phyloP scores from a whole-genome alignment of 2,797 vertebrate genomes.

The Mus spretus region DNA sequence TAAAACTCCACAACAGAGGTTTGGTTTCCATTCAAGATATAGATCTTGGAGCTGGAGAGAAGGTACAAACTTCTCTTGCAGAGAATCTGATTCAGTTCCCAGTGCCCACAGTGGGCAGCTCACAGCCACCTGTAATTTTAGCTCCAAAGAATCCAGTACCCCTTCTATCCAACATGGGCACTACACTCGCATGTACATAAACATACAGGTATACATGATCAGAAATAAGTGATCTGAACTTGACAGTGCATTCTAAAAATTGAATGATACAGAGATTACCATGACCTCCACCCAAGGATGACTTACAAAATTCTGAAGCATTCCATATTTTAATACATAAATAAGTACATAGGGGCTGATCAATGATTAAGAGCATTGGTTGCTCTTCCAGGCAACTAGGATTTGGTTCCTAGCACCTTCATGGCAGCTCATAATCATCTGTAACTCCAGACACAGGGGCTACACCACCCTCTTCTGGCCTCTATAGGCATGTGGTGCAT shows the following conservation, averaged over 20 bases:
- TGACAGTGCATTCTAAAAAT: neutral
- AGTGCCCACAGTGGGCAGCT: neutral
- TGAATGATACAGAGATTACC: neutral
- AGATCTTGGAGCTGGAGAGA: neutral
- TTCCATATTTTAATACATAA: neutral
- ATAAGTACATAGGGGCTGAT: neutral
- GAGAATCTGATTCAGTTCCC: neutral
- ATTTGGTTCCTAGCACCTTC: neutral
- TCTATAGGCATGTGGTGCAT: neutral
- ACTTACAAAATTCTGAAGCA: neutral
- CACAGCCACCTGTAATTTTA: neutral
- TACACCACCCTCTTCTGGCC: neutral
- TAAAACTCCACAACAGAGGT: neutral
- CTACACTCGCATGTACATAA: neutral
- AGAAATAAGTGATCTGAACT: neutral
- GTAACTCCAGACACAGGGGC: neutral
- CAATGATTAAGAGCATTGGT: neutral
- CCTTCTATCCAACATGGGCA: neutral
- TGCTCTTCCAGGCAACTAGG: neutral
- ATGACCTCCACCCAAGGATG: neutral
- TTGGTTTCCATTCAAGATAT: neutral
- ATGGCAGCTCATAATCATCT: neutral
- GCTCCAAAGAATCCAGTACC: neutral
- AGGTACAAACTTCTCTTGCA: neutral
- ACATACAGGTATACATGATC: neutral